A percentile compares a stretch with the other conserved stretches of the same genome.
These are phyloP conservation scores for Ariolimax columbianus DNA, from an alignment of 2,888 invertebrate genomes.

Conservation along the genomic window DNA sequence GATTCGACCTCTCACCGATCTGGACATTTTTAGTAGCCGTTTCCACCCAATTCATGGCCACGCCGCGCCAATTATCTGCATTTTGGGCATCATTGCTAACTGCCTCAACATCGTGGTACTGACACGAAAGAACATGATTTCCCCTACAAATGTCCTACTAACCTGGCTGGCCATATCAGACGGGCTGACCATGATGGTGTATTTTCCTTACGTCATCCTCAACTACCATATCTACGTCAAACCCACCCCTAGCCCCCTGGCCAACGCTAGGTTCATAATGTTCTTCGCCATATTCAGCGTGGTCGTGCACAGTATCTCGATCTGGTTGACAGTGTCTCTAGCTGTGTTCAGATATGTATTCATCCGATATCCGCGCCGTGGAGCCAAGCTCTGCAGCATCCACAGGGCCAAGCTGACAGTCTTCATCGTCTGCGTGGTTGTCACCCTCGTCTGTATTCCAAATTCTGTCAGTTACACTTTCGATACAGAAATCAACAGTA, in stretches of 20 bases:
- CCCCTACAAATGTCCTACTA: conserved; percentile 93
- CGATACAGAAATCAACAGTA: background rate
- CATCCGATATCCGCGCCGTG: conserved; percentile 84
- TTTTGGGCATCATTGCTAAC: conserved; percentile 94
- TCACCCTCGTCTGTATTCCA: conserved; percentile 75
- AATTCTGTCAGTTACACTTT: conserved; percentile 79
- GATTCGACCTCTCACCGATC: background rate
- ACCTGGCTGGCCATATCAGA: conserved; percentile 92
- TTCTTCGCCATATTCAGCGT: conserved; percentile 94
- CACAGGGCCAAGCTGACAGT: conserved; percentile 90
- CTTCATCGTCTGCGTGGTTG: conserved; percentile 79
- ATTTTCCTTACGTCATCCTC: conserved; percentile 90
- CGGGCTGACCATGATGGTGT: conserved; percentile 91
- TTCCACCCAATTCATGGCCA: conserved; percentile 86
- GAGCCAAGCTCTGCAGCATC: conserved; percentile 90
- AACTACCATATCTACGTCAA: conserved; percentile 81
- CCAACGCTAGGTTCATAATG: conserved; percentile 78
- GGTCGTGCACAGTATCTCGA: conserved; percentile 92
- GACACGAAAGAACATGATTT: conserved; percentile 92
- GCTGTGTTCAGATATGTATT: conserved; percentile 91
- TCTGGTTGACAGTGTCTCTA: conserved; percentile 93
- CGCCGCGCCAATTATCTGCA: conserved; percentile 90
- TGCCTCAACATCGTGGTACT: conserved; percentile 93
- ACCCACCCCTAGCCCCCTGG: conserved; percentile 66
- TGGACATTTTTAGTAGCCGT: conserved; percentile 42